phyloP scores from a whole-genome alignment of 2,113 vertebrate species.

The Camelus bactrianus region DNA sequence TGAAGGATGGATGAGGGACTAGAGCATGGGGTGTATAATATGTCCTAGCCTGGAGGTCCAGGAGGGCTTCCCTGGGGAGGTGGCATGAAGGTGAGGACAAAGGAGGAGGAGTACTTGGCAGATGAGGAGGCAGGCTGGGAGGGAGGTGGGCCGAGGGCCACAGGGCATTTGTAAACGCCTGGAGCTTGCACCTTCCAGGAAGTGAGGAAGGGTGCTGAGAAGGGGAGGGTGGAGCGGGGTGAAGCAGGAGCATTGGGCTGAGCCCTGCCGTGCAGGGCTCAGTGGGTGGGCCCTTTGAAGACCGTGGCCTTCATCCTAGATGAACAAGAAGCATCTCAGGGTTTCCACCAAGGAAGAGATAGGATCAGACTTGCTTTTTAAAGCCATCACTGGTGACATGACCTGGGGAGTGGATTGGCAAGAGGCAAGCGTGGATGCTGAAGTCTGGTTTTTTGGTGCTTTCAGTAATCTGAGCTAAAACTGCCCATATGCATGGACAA shows the following conservation, averaged over 20 bases:
- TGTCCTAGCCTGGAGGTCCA: neutral
- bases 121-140: no score
- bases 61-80: neutral
- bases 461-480: neutral
- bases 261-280: fast-evolving
- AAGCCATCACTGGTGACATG: neutral
- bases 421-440: neutral
- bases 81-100: neutral
- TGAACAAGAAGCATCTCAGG: fast-evolving
- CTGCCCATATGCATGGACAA: fast-evolving
- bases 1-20: no score
- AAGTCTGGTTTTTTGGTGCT: neutral
- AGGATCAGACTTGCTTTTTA: neutral
- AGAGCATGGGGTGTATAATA: fast-evolving
- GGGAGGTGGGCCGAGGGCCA: neutral
- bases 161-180: neutral
- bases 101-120: neutral
- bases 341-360: neutral
- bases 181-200: neutral
- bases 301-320: fast-evolving
- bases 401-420: neutral
- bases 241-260: neutral
- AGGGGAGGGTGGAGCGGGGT: neutral
- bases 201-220: fast-evolving
- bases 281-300: neutral